phyloP scores from a whole-genome alignment of 64 coral and sea anemone genomes.

The Stichodactyla helianthus region DNA sequence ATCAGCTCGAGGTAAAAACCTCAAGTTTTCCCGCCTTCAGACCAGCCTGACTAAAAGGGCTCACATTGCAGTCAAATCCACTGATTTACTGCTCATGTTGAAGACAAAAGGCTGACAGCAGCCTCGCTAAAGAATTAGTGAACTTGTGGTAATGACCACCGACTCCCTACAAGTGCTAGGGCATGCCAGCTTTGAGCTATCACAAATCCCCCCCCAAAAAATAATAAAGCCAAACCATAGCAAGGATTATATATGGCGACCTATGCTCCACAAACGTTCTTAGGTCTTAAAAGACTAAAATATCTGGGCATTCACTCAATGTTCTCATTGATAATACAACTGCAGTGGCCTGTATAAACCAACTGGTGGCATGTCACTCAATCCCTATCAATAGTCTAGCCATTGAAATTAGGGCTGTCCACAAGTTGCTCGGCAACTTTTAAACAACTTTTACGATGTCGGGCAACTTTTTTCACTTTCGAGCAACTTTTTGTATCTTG shows the following conservation, averaged over 20 bases:
- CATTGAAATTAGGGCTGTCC: too few species aligned
- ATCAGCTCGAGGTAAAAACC: slow-evolving; percentile 29
- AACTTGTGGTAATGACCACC: slow-evolving; percentile 8
- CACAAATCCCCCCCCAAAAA: not conserved
- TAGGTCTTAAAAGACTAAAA: not conserved
- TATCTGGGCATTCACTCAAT: not conserved
- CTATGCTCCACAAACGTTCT: slow-evolving; percentile 24
- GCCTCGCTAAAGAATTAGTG: not conserved
- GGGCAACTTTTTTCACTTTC: too few species aligned
- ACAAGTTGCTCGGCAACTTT: too few species aligned
- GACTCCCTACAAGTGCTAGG: not conserved
- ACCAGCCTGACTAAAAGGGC: slow-evolving; percentile 7
- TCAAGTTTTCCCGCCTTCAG: slow-evolving; percentile 31
- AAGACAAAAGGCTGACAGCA: not conserved
- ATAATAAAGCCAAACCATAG: slow-evolving; percentile 25
- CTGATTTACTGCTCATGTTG: slow-evolving; percentile 19
- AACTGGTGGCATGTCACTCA: slow-evolving; percentile 43
- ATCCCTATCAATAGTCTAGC: slow-evolving; percentile 19
- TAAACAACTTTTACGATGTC: too few species aligned
- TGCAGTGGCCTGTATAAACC: slow-evolving; percentile 34
- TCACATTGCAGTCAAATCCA: slow-evolving; percentile 7
- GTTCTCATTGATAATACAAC: slow-evolving; percentile 33
- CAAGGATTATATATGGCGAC: slow-evolving; percentile 27
- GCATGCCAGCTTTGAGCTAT: slow-evolving; percentile 3
- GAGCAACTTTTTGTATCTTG: too few species aligned